These are phyloP conservation scores for Opisthocomus hoazin DNA, from an alignment of 2,113 vertebrate genomes.

Conservation along the genomic window DNA sequence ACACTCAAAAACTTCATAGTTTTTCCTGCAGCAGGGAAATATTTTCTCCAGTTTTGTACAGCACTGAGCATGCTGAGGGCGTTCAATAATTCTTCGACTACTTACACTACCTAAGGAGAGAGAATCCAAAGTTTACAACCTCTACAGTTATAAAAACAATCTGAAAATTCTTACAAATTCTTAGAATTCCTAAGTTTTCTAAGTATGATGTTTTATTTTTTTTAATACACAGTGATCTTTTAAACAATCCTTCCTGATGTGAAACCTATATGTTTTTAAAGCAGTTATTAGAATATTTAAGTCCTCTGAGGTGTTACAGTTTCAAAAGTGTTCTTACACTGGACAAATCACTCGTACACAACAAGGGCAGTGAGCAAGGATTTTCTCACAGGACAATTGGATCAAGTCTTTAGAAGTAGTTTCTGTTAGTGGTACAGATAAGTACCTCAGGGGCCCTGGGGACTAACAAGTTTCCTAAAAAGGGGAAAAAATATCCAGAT, in stretches of 20 bases:
- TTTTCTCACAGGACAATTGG: not conserved
- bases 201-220: not conserved
- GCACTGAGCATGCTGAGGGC: not conserved
- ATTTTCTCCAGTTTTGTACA: not conserved
- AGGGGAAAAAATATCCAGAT: not conserved
- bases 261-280: not conserved
- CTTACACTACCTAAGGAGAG: not conserved
- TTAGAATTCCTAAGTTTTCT: not conserved
- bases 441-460: not conserved
- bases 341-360: not conserved
- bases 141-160: not conserved
- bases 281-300: not conserved
- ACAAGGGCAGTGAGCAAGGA: not conserved
- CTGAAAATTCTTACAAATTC: not conserved
- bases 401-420: not conserved
- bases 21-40: not conserved
- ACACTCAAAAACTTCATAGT: not conserved
- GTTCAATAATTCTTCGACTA: not conserved
- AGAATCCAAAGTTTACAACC: not conserved
- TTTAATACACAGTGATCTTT: not conserved
- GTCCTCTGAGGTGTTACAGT: not conserved
- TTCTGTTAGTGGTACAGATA: not conserved
- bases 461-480: not conserved
- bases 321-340: conserved; percentile 6
- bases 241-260: not conserved